Evolutionary conservation across 1,140 invertebrate species (phyloP), one percentile per base, ranked within the genome.

Genomic region (Pantala flavescens): DNA sequence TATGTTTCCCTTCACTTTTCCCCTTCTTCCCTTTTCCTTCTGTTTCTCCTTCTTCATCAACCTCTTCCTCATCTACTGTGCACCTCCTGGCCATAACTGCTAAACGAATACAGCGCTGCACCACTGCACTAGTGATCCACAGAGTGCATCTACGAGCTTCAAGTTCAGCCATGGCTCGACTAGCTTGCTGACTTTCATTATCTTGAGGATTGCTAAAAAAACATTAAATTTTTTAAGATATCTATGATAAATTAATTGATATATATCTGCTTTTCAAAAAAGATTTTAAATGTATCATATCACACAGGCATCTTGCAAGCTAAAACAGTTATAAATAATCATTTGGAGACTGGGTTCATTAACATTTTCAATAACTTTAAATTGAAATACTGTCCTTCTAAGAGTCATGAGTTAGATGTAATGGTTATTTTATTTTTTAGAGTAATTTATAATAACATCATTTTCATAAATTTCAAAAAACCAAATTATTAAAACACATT

Each of bases 61-160:
- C 49, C 0, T 81, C 82, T 74, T 84, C 79, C n/a, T 83, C 74
- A 71, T 88, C 86, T 76, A 88, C 87, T 7, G 85, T 85, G 78
- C 83, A 85, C 83, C 92, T 89, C 49, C 90, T 85, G 0, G 91
- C 91, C 74, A 91, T 79, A 5, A 88, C 87, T 72, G 94, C 84
- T 28, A 94, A 83, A 78, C 92, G 90, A 0, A 89, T 88, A n/a
- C 88, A 87, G 21, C 89, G 87, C 76, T 89, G 87, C 55, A 92
- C 87, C 70, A 95, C 90, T 14, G 91, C 88, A 2, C 87, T 85
- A 28, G 90, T 88, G 81, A 94, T 89, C 5, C 87, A 84, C 73
- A 93, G 83, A 42, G 90, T 90, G 78, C 89, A 90, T 80, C 90
- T 88, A 74, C 91, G 83, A 3, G 91, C 90, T 81, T 92, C 89